These are phyloP conservation scores for Pristionchus fissidentatus DNA, from an alignment of 2,888 invertebrate species.

Conservation along the genomic window DNA sequence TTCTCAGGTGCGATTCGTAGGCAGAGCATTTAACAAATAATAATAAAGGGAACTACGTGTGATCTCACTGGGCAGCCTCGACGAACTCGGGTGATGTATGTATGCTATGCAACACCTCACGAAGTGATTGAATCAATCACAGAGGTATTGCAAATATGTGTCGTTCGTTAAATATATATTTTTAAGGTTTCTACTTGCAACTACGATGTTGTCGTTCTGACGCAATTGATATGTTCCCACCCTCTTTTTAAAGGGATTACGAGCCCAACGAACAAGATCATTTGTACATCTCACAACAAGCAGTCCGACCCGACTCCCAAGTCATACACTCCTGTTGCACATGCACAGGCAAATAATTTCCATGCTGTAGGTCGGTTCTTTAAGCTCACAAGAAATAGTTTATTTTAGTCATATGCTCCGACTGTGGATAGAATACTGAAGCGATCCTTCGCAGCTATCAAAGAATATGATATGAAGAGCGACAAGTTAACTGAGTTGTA, in stretches of 20 bases:
- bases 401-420: background rate
- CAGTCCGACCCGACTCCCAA: background rate
- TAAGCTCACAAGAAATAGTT: background rate
- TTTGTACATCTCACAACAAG: background rate
- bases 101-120: constrained; percentile 60
- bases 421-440: background rate
- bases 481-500: background rate
- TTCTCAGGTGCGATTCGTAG: constrained; percentile 74
- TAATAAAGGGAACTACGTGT: constrained; percentile 88
- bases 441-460: background rate
- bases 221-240: constrained; percentile 89
- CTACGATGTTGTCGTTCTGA: constrained; percentile 91
- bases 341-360: constrained; percentile 1
- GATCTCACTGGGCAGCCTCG: constrained; percentile 84
- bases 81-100: constrained; percentile 66
- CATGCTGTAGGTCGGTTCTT: constrained; percentile 9
- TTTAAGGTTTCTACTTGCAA: constrained; percentile 82
- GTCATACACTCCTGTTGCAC: background rate
- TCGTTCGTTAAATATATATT: background rate
- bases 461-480: background rate
- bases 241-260: constrained; percentile 78
- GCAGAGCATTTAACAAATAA: background rate
- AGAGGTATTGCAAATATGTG: constrained; percentile 52
- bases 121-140: constrained; percentile 58
- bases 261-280: background rate